phyloP scores from a whole-genome alignment of 2,113 vertebrate species.

The Microtus ochrogaster region DNA sequence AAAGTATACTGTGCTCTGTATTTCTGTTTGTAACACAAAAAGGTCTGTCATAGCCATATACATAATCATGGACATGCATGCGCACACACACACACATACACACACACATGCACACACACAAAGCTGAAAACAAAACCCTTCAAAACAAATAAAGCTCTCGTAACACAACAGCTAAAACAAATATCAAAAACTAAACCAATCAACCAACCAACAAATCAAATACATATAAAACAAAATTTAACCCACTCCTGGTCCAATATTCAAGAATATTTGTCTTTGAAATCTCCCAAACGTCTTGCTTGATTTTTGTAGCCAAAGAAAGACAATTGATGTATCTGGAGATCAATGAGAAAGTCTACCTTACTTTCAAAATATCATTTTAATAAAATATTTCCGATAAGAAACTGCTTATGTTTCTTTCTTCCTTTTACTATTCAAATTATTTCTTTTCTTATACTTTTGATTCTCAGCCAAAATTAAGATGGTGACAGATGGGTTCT shows the following conservation, averaged over 20 bases:
- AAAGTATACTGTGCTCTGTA: background rate
- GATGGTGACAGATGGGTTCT: background rate
- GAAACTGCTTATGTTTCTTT: slow-evolving; percentile 24
- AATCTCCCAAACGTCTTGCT: background rate
- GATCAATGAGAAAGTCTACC: background rate
- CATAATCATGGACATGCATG: too few relatives aligned
- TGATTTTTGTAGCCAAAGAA: background rate
- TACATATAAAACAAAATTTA: background rate
- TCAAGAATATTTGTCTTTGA: background rate
- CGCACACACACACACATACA: too few relatives aligned
- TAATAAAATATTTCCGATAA: background rate
- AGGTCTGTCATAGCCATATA: background rate
- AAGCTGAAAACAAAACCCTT: background rate
- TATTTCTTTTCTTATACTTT: slow-evolving; percentile 6
- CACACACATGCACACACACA: background rate
- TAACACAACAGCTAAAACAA: background rate
- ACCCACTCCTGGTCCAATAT: background rate
- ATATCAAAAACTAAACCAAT: background rate
- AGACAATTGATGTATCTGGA: background rate
- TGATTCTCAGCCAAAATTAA: slow-evolving; percentile 20
- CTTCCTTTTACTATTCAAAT: background rate
- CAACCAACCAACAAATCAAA: background rate
- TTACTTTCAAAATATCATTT: background rate
- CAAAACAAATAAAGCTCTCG: background rate
- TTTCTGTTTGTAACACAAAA: background rate